Evolutionary conservation across 2,888 invertebrate species (phyloP), one percentile per base, ranked within the genome.

Genomic region (Megastigmus dorsalis): DNA sequence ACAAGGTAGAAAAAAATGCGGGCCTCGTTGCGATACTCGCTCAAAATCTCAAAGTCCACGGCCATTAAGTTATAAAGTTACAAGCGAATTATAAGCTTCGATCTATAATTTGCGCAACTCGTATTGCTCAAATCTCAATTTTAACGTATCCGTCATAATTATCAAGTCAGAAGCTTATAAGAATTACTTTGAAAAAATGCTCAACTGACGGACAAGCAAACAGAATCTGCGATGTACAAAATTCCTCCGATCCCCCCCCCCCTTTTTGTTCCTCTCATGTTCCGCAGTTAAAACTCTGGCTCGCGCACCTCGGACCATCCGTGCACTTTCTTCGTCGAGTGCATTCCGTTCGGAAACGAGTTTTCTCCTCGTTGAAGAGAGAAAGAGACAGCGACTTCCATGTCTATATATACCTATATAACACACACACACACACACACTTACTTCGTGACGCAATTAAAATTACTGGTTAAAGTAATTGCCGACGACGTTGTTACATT

Each of bases 401-500:
- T 38, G 55, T 18, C 9, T n/a, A 7, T 13, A 20, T 15, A 10
- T 28, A 13, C 6, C 10, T 43, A 33, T 43, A 54, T 13, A n/a
- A n/a, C n/a, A n/a, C n/a, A n/a, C n/a, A n/a, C n/a, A n/a, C n/a
- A n/a, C n/a, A n/a, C n/a, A 38, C 4, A 48, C n/a, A 55, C n/a
- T 20, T 20, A 10, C 18, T 48, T 52, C 54, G 74, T 74, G 74
- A 74, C 68, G 68, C 68, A 74, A 74, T 74, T 74, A 69, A 69
- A 68, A 69, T 69, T 69, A 69, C 74, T 43, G 74, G 62, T 52
- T 63, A 36, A 74, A 55, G 74, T 63, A 74, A 74, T 74, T 74
- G 57, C 74, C 68, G 30, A 41, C 63, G 68, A 52, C 63, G 74
- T 69, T 74, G 74, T 74, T 74, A 69, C 68, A 69, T 69, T 73